A percentile compares a stretch with the other conserved stretches of the same genome.
These are phyloP conservation scores for Notamacropus eugenii DNA, from an alignment of 2,797 vertebrate species.

Conservation along the genomic window DNA sequence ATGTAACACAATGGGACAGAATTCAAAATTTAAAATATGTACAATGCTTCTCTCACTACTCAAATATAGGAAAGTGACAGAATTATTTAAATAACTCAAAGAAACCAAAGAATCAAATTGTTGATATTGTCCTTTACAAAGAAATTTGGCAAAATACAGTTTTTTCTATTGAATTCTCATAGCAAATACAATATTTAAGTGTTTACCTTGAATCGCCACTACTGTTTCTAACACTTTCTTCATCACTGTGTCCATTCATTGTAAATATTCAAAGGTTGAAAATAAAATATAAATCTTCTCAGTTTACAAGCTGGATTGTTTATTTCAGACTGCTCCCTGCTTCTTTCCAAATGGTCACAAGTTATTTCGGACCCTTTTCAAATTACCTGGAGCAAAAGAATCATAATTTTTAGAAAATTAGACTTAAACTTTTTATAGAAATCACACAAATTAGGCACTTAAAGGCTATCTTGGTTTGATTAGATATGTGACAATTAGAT, in stretches of 20 bases:
- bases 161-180: constrained; percentile 7
- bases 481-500: not conserved
- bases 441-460: constrained; percentile 30
- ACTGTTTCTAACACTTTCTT: constrained; percentile 96
- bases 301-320: constrained; percentile 76
- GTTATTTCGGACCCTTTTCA: constrained; percentile 61
- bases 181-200: constrained; percentile 24
- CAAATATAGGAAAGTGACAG: not conserved
- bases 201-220: constrained; percentile 97
- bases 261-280: constrained; percentile 85
- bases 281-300: constrained; percentile 83
- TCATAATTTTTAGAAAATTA: constrained; percentile 47
- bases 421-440: constrained; percentile 29
- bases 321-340: constrained; percentile 71
- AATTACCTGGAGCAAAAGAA: constrained; percentile 77
- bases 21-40: constrained; percentile 15
- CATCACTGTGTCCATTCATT: constrained; percentile 98
- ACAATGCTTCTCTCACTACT: constrained; percentile 28
- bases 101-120: constrained; percentile 11
- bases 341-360: constrained; percentile 70
- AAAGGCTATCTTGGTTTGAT: constrained; percentile 6
- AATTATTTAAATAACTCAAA: constrained; percentile 24
- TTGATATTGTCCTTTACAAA: not conserved
- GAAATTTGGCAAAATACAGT: not conserved
- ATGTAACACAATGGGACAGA: constrained; percentile 1